Percentiles rank a stretch among this genome's conserved stretches.
Evolutionary conservation across 2,113 vertebrate species (phyloP).

Genomic region (Spilogale gracilis): DNA sequence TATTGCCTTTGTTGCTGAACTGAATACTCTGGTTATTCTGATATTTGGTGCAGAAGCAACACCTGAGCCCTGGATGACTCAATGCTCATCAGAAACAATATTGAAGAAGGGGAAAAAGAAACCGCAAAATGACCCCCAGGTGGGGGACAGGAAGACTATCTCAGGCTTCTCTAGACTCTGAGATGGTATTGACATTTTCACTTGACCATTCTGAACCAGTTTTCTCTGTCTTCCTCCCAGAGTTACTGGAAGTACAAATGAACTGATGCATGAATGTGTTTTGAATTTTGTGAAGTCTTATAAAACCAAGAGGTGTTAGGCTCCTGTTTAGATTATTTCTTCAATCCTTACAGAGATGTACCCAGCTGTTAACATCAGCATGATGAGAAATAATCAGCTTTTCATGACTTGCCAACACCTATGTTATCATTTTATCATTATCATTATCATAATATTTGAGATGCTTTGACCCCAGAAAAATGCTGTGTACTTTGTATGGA

Average conservation of each 20-base stretch:
- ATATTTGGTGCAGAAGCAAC: background rate
- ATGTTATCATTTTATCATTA: background rate
- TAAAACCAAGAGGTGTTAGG: background rate
- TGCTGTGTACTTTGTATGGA: background rate
- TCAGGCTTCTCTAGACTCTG: background rate
- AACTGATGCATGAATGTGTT: background rate
- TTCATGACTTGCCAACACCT: background rate
- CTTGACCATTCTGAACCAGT: background rate
- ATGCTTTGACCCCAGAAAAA: background rate
- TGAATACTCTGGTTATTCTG: background rate
- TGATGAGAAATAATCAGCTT: constrained; percentile 13
- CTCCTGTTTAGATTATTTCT: background rate
- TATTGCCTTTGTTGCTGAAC: background rate
- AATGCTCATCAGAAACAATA: background rate
- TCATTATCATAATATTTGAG: background rate
- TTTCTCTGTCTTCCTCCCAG: background rate
- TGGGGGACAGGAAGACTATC: background rate
- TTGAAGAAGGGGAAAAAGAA: background rate
- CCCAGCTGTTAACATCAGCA: background rate
- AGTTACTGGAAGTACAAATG: background rate
- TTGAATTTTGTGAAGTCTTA: background rate
- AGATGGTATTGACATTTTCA: background rate
- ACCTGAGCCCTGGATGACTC: background rate
- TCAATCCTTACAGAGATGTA: background rate
- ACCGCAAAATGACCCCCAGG: background rate